Evolutionary conservation across 1,140 invertebrate genomes (phyloP).

Genomic region (Pentalonia nigronervosa): DNA sequence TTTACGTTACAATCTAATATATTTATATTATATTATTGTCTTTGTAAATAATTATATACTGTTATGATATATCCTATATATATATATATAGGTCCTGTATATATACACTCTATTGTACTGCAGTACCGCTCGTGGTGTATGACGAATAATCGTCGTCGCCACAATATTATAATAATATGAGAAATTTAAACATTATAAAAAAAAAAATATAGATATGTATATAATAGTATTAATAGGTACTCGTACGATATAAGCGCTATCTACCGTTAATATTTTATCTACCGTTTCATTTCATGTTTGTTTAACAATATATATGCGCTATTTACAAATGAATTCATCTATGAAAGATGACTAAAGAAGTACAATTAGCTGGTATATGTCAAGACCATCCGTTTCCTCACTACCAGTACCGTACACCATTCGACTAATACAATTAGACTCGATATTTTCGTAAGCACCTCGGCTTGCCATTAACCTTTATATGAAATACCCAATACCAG

Average conservation of each 20-base stretch:
- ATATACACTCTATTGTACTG: background rate
- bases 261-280: background rate
- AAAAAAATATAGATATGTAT: background rate
- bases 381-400: background rate
- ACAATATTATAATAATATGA: background rate
- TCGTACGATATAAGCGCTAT: background rate
- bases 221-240: background rate
- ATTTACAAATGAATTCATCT: background rate
- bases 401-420: background rate
- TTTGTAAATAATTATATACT: background rate
- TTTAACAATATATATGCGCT: background rate
- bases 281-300: background rate
- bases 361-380: background rate
- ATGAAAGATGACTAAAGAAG: no score
- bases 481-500: background rate
- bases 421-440: background rate
- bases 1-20: background rate
- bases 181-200: constrained; percentile 1
- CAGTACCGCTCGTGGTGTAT: background rate
- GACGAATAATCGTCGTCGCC: background rate
- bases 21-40: background rate
- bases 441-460: background rate
- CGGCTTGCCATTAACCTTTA: background rate
- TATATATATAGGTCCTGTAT: background rate
- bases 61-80: background rate